A percentile compares a stretch with the other conserved stretches of the same genome.
Conservation (phyloP, 2,888 invertebrate species). For the Protodeltote pygarga region DNA sequence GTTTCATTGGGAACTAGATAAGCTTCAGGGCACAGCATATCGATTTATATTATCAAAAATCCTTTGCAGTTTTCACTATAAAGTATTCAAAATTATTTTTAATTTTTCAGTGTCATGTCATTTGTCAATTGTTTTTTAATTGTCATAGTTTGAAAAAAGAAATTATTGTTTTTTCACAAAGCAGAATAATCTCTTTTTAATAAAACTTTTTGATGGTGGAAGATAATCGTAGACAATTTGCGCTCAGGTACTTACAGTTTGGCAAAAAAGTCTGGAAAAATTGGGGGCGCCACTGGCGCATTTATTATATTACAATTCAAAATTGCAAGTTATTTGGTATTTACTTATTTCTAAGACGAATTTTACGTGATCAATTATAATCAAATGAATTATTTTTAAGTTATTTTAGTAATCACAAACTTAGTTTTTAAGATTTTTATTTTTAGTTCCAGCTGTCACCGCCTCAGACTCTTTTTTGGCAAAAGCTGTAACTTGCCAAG, state of each 20-base stretch:
- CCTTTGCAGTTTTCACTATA: constrained; percentile 54
- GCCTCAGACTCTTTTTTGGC: too few species aligned
- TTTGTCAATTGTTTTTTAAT: constrained; percentile 43
- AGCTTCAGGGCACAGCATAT: constrained; percentile 80
- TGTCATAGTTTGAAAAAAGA: constrained; percentile 39
- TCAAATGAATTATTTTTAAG: too few species aligned
- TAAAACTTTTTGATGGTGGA: not conserved
- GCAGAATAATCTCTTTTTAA: not conserved
- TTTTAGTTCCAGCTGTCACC: too few species aligned
- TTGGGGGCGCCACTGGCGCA: too few species aligned
- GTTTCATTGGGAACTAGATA: constrained; percentile 64
- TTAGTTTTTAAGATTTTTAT: too few species aligned
- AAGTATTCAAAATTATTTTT: constrained; percentile 64
- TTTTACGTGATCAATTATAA: too few species aligned
- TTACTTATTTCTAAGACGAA: too few species aligned
- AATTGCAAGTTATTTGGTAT: too few species aligned
- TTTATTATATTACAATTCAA: too few species aligned
- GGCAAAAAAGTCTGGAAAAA: too few species aligned
- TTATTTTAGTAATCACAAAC: too few species aligned
- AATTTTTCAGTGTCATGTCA: constrained; percentile 41
- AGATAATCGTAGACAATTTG: not conserved
- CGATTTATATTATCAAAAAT: constrained; percentile 54
- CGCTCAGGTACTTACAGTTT: not conserved
- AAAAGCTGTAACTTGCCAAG: too few species aligned
- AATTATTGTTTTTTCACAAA: constrained; percentile 4